Conservation (phyloP, 1,140 invertebrate species). For the Achatina immaculata region DNA sequence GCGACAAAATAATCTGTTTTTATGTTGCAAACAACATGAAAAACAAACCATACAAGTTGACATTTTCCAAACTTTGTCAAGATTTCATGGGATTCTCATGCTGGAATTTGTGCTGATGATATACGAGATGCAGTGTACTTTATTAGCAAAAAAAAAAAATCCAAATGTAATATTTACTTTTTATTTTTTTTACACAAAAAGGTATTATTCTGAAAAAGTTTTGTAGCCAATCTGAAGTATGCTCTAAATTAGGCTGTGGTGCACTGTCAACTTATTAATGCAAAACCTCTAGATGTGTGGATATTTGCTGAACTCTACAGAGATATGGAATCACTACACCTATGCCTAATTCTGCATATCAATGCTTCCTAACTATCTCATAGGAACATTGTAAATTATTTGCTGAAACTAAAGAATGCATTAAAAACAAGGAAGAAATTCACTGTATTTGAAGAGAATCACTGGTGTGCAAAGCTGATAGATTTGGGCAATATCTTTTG, state of each 20-base stretch:
- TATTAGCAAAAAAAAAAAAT: too few relatives aligned
- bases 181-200: neutral
- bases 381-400: neutral
- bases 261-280: neutral
- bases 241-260: neutral
- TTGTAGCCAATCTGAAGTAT: neutral
- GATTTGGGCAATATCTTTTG: neutral
- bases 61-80: neutral
- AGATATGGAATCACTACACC: neutral
- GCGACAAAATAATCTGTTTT: neutral
- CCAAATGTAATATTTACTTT: neutral
- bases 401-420: neutral
- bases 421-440: neutral
- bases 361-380: neutral
- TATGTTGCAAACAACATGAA: neutral
- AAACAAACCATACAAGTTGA: neutral
- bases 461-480: neutral
- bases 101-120: neutral
- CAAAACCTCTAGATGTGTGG: neutral
- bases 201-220: too few relatives aligned
- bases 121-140: neutral
- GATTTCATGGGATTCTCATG: neutral
- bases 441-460: neutral
- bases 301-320: neutral
- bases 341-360: neutral